Evolutionary conservation across 2,888 invertebrate species (phyloP), one percentile per base, ranked within the genome.

Genomic region (Diogma glabrata): DNA sequence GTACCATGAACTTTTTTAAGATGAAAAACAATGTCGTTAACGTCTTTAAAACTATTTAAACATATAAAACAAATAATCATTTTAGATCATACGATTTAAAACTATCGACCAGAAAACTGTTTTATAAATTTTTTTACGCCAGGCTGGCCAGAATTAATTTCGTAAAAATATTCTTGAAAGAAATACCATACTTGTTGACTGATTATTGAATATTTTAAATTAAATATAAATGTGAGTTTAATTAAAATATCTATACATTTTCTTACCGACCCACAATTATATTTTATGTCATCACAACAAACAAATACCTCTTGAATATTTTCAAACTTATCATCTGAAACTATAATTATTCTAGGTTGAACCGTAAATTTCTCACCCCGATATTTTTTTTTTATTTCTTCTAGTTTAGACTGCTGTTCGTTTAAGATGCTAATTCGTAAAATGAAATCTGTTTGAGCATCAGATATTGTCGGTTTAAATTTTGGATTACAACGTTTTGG

Each of bases 271-370:
- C 48, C 47, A 23, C 36, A 36, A 36, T 54, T 52, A 22, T 52
- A 54, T 28, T 28, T 54, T 4, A 52, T 17, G 2, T 26, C 48
- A 16, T 54, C 50, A 5, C 30, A 40, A 38, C 17, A 52, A 16
- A 54, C 50, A 36, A 49, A 52, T 17, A 52, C 43, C 2, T 52
- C 50, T 5, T 54, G 26, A 0, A 54, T 2, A 4, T 54, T 45
- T 5, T 22, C 10, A 8, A 52, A 5, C 38, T 52, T 23, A 6
- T 48, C 23, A 6, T 48, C 23, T 46, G 51, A 46, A 24, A 52
- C 52, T 17, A 54, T 48, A 4, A 52, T 40, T 16, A 52, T 22
- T 47, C 49, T 52, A 14, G 54, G 54, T 47, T 54, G 54, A 9
- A 54, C 12, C 3, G 36, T 36, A 4, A 16, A 24, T 43, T 40